A percentile compares a stretch with the other conserved stretches of the same genome.
phyloP scores from a whole-genome alignment of 1,140 invertebrate genomes.

The Heliconius himera region DNA sequence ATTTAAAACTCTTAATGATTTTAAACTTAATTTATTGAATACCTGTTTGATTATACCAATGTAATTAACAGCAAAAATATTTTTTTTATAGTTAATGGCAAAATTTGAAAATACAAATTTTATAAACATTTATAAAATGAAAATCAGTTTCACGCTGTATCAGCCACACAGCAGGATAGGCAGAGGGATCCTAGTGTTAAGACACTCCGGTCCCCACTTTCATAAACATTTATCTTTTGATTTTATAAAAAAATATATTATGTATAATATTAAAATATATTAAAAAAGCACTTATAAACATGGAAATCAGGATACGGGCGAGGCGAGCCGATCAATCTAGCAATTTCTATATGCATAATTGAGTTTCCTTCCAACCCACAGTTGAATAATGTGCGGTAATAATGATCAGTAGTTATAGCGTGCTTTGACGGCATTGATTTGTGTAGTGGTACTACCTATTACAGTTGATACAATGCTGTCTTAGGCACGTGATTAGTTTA shows the following conservation, averaged over 20 bases:
- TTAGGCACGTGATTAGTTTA: not conserved
- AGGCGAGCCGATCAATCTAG: slow-evolving; percentile 20
- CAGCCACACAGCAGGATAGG: no score
- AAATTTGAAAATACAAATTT: no score
- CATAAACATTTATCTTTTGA: no score
- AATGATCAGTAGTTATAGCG: slow-evolving; percentile 19
- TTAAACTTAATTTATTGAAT: no score
- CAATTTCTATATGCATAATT: slow-evolving; percentile 29
- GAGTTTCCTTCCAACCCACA: slow-evolving; percentile 32
- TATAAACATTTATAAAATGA: no score
- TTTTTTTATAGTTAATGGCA: not conserved
- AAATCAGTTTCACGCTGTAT: no score
- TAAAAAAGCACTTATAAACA: not conserved
- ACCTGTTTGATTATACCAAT: no score
- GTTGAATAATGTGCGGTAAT: slow-evolving; percentile 13
- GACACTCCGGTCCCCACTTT: no score
- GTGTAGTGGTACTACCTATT: not conserved
- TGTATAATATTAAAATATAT: not conserved
- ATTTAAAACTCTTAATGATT: no score
- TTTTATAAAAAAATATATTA: no score
- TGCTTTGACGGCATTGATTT: slow-evolving; percentile 22
- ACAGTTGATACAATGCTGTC: not conserved
- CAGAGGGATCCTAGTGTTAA: no score
- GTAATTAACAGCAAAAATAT: no score
- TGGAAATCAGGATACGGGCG: slow-evolving; percentile 35